Base-by-base conservation (phyloP, 2,888 invertebrate species). In the Noctua fimbriata region DNA sequence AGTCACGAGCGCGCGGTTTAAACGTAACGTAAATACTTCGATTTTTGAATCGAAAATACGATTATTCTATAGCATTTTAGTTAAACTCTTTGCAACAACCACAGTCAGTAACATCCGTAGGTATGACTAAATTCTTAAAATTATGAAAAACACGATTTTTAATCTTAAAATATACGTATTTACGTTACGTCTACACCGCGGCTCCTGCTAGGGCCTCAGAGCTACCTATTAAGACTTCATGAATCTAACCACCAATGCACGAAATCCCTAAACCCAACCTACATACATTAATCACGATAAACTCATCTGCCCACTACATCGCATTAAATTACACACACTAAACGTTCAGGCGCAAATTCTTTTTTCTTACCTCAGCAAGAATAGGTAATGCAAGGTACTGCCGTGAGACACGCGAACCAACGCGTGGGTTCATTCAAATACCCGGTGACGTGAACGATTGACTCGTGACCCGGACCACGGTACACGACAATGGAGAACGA, bases 361-460 rank as follows among this genome's bases (percentile, higher is more conserved):
- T 87, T 87, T 87, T 88, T 88, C 86, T 79, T 90, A 89, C 84
- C 84, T 81, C 83, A 89, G 88, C 90, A 91, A 92, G 92, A 91
- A 90, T 89, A 91, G 85, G 84, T 88, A 90, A 91, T 91, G 91
- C 90, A 87, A 90, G 87, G 91, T 92, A 93, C 92, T 95, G 93
- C 89, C 95, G 95, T 95, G 95, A 79, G 83, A 88, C 96, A 96
- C 96, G 96, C 96, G 79, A 94, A 89, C 79, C 78, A 78, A 87
- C 91, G 93, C 94, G 94, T 94, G 89, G 91, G 77, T 96, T 93
- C 96, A 96, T 96, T 96, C 96, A 96, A 95, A 95, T 95, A 92
- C 88, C 89, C 91, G 92, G 92, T 95, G 95, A 95, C 96, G 95
- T 90, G 92, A 88, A 89, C 94, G 92, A 95, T 95, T 95, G 94